A percentile compares a stretch with the other conserved stretches of the same genome.
Evolutionary conservation across 2,797 vertebrate species (phyloP).

Genomic region (Carapus acus): DNA sequence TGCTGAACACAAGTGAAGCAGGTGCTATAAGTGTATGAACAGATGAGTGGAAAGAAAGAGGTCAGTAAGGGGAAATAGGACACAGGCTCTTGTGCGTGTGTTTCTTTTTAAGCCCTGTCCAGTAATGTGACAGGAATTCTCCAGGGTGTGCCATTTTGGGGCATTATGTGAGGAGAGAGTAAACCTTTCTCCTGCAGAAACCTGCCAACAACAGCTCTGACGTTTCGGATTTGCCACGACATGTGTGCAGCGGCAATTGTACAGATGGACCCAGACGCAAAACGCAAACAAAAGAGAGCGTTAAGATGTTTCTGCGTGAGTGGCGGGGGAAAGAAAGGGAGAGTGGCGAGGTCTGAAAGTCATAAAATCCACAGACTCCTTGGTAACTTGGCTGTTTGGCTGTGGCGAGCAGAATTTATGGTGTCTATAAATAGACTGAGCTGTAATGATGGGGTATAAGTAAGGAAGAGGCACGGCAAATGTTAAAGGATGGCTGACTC

Average conservation of each 20-base stretch:
- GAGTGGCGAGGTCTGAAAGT: slow-evolving; percentile 37
- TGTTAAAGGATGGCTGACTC: slow-evolving; percentile 61
- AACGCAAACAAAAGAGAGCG: slow-evolving; percentile 21
- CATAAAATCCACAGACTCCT: slow-evolving; percentile 52
- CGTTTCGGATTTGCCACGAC: slow-evolving; percentile 44
- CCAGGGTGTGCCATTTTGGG: slow-evolving; percentile 41
- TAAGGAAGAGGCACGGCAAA: slow-evolving; percentile 57
- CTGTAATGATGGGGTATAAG: slow-evolving; percentile 71
- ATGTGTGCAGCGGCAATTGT: slow-evolving; percentile 31
- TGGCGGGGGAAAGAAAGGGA: slow-evolving; percentile 12
- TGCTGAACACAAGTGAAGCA: background rate
- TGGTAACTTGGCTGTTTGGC: slow-evolving; percentile 54
- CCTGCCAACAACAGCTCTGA: slow-evolving; percentile 34
- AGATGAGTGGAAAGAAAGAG: slow-evolving; percentile 25
- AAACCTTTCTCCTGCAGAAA: slow-evolving; percentile 31
- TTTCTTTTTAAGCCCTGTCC: slow-evolving; percentile 31
- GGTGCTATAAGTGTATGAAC: slow-evolving; percentile 13
- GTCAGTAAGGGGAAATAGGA: slow-evolving; percentile 42
- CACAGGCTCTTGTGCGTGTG: slow-evolving; percentile 21
- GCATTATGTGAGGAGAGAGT: slow-evolving; percentile 16
- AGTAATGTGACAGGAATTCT: slow-evolving; percentile 49
- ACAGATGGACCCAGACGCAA: slow-evolving; percentile 36
- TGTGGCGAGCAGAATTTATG: slow-evolving; percentile 64
- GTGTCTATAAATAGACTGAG: slow-evolving; percentile 71
- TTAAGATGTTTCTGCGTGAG: background rate